A percentile compares a stretch with the other conserved stretches of the same genome.
phyloP scores from a whole-genome alignment of 1,140 invertebrate species.

The Cotesia typhae region DNA sequence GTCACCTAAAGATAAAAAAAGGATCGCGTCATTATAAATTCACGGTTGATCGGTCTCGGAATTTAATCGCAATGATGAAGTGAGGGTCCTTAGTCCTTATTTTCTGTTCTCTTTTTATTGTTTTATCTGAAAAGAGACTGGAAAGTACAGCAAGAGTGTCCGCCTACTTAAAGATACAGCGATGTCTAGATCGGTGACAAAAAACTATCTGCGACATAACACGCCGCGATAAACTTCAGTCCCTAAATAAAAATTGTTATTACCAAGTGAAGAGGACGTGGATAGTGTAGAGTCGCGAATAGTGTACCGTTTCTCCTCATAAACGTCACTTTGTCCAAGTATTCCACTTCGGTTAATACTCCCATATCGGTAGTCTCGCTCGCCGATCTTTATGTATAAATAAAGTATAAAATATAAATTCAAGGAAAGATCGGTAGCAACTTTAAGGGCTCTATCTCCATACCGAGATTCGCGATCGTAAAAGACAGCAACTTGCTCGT shows the following conservation, averaged over 20 bases:
- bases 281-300: slow-evolving; percentile 42
- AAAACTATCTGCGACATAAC: slow-evolving; percentile 6
- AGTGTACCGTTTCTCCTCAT: slow-evolving; percentile 53
- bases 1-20: too few species aligned
- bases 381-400: too few species aligned
- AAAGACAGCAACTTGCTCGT: too few species aligned
- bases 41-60: too few species aligned
- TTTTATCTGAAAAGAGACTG: too few species aligned
- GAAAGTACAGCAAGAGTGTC: too few species aligned
- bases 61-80: too few species aligned
- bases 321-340: slow-evolving; percentile 55
- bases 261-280: slow-evolving; percentile 37
- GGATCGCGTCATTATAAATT: too few species aligned
- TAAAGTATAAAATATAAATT: background rate
- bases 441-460: slow-evolving; percentile 16
- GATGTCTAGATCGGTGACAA: slow-evolving; percentile 6
- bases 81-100: too few species aligned
- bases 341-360: slow-evolving; percentile 9
- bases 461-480: slow-evolving; percentile 32
- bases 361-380: background rate
- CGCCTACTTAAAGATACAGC: too few species aligned
- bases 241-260: background rate
- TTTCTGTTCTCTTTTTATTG: too few species aligned
- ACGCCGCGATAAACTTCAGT: background rate
- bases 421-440: slow-evolving; percentile 40